Evolutionary conservation across 2,888 invertebrate genomes (phyloP), one percentile per base, ranked within the genome.

Genomic region (Drosophila putrida): DNA sequence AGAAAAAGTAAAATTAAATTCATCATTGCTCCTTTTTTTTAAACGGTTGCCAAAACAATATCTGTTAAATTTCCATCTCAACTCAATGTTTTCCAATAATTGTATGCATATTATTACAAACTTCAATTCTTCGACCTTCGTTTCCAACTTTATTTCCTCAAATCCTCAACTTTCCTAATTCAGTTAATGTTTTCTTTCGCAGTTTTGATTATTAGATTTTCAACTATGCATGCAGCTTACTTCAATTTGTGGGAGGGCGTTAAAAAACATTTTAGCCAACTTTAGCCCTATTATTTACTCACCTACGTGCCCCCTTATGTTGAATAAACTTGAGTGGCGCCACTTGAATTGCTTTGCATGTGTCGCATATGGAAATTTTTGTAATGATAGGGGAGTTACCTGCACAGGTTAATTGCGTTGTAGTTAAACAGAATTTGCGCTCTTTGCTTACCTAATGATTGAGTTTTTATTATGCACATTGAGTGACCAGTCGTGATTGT

Each of bases 301-400:
- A 46, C 54, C 28, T 38, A 20, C 11, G 33, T 49, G 9, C 27
- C 15, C 9, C 13, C 15, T 28, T 60, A 15, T 41, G 20, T n/a
- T 15, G 36, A 5, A 27, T 47, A 38, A 39, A 15, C 35, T 46
- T 54, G 27, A 46, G 50, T 44, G 57, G 62, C 61, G 57, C 61
- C 62, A 67, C 55, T 62, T 50, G 44, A 62, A 60, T 53, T 41
- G 41, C 20, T 51, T 79, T 71, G 79, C 82, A 82, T 79, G 82
- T 82, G 82, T 76, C 62, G 71, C 65, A 78, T 75, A 81, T 82
- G 80, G 70, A 85, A 80, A 78, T 75, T 75, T 68, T 68, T 58
- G 54, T 85, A 82, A 84, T 84, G 77, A 85, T 70, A 74, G 78
- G 77, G 86, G 80, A 46, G 77, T 72, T 63, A 25, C 55, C 39